Evolutionary conservation across 2,888 invertebrate species (phyloP), one percentile per base, ranked within the genome.

Genomic region (Mesoligia furuncula): DNA sequence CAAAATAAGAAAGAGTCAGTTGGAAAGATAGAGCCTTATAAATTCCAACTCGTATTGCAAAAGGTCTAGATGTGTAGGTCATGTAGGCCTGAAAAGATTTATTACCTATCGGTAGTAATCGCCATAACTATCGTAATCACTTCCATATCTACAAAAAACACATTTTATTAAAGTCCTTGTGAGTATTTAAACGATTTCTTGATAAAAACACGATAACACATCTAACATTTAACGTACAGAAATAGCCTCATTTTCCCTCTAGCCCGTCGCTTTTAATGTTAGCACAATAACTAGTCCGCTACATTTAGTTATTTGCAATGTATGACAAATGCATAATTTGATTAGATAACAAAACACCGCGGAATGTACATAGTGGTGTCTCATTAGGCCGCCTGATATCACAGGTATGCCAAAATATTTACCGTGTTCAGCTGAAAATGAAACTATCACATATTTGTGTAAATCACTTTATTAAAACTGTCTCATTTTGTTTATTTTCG

Each of bases 321-420:
- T 87, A 87, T 89, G 92, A 92, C 91, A 91, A 91, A 91, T 91
- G 91, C 90, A 91, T 80, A 90, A 91, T 90, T 89, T 90, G 92
- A 92, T 92, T 84, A 92, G 92, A 93, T 92, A 93, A 87, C 71
- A 66, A 66, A 72, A 68, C 75, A 85, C 72, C 78, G 59, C 54
- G 77, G 79, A 80, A 79, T 80, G 79, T 86, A 83, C 66, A 80
- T 36, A 74, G 59, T 59, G 7, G 13, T 80, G 83, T 77, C 79
- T 76, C 75, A 64, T 77, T 68, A 67, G 51, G 69, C 68, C 51
- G 79, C 61, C 62, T 71, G 82, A 78, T 88, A 89, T 78, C 85
- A 59, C 31, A 84, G 81, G 80, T 79, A 89, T 87, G 89, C 81
- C 82, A 87, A 85, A 87, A 88, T 88, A 86, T 88, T 89, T 87